Conservation (phyloP, 2,113 vertebrate genomes). For the Halichoerus grypus region DNA sequence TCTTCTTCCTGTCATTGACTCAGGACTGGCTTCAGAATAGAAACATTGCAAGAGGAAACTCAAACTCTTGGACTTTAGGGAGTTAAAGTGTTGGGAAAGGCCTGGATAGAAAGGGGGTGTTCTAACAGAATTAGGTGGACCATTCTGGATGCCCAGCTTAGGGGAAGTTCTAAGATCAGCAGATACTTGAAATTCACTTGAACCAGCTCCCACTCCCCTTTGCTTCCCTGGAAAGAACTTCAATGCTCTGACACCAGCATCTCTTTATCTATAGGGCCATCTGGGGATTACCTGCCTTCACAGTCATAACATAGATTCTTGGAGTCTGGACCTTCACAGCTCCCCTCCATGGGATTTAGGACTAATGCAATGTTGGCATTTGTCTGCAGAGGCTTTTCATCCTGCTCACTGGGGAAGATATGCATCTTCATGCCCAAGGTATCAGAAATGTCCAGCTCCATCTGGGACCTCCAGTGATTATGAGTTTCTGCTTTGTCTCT, state of each 20-base stretch:
- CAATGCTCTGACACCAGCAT: not conserved
- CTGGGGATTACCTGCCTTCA: not conserved
- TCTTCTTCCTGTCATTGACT: not conserved
- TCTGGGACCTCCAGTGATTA: not conserved
- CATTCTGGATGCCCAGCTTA: not conserved
- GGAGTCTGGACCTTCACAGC: not conserved
- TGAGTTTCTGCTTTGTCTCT: not conserved
- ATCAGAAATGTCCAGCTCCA: not conserved
- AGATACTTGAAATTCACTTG: not conserved
- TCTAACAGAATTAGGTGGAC: not conserved
- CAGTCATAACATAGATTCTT: not conserved
- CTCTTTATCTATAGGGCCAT: constrained; percentile 2
- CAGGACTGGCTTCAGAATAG: not conserved
- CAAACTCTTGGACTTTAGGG: not conserved
- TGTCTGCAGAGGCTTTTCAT: not conserved
- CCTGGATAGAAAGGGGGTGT: not conserved
- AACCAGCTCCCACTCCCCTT: not conserved
- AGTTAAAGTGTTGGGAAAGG: not conserved
- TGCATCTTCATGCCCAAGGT: not conserved
- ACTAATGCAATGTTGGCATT: not conserved
- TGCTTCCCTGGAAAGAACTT: too few relatives aligned
- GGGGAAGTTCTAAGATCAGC: not conserved
- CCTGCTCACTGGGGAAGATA: not conserved
- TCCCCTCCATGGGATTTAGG: not conserved
- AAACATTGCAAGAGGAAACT: not conserved